A percentile compares a stretch with the other conserved stretches of the same genome.
Evolutionary conservation across 2,113 vertebrate species (phyloP).

Genomic region (Paedocypris sp.): DNA sequence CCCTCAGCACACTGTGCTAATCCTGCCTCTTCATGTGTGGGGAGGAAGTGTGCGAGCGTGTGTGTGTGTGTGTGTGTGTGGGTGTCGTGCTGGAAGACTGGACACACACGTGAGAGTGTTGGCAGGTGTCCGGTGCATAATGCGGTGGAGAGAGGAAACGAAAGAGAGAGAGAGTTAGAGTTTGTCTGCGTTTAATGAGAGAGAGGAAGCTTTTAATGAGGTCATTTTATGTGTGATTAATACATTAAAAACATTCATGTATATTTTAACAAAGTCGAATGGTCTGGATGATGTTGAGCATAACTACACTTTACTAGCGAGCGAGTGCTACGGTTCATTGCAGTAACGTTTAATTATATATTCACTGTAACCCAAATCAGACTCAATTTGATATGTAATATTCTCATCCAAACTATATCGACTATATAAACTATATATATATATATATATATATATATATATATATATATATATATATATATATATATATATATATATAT

Average conservation of each 20-base stretch:
- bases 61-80: no score
- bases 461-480: no score
- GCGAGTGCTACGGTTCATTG: no score
- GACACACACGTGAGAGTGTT: slow-evolving; percentile 16
- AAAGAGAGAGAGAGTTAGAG: not conserved
- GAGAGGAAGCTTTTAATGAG: not conserved
- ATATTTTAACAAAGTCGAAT: not conserved
- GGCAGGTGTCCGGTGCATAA: slow-evolving; percentile 7
- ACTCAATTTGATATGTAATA: no score
- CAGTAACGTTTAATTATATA: no score
- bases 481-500: no score
- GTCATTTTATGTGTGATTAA: slow-evolving; percentile 28
- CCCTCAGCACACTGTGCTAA: not conserved
- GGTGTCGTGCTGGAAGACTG: slow-evolving; percentile 10
- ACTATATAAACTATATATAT: no score
- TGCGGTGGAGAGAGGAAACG: not conserved
- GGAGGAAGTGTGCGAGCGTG: slow-evolving; percentile 10
- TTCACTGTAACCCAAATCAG: no score
- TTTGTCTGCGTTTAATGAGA: no score
- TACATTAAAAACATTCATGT: not conserved
- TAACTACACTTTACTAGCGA: not conserved
- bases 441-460: no score
- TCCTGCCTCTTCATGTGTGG: slow-evolving; percentile 6
- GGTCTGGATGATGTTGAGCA: no score
- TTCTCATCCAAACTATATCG: no score